These are phyloP conservation scores for Leuctra nigra DNA, from an alignment of 2,888 invertebrate genomes.

Conservation along the genomic window DNA sequence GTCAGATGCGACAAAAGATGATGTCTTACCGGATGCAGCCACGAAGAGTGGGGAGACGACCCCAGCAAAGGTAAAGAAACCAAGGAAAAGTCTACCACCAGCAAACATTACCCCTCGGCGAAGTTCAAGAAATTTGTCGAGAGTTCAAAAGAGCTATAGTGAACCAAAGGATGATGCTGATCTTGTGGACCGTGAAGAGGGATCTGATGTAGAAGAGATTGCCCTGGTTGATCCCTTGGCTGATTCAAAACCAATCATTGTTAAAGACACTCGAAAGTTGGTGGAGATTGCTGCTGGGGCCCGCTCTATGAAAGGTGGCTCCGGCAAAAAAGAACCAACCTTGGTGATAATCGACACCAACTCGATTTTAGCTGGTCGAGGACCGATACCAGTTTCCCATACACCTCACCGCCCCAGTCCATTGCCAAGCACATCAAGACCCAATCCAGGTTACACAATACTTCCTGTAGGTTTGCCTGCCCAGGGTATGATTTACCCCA, in stretches of 20 bases:
- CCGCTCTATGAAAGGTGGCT: conserved; percentile 42
- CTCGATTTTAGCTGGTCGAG: conserved; percentile 58
- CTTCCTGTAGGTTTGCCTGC: conserved; percentile 39
- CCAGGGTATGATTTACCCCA: conserved; percentile 46
- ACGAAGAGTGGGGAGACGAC: conserved; percentile 39
- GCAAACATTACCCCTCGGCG: conserved; percentile 44
- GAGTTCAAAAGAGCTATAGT: conserved; percentile 43
- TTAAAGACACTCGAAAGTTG: conserved; percentile 63
- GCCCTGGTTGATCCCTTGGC: conserved; percentile 52
- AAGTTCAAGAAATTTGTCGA: conserved; percentile 52
- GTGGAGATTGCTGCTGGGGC: conserved; percentile 62
- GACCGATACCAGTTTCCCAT: conserved; percentile 44
- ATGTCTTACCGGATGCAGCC: conserved; percentile 32
- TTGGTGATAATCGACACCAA: conserved; percentile 75
- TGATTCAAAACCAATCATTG: conserved; percentile 49
- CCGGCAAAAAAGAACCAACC: conserved; percentile 64
- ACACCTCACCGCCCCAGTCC: neutral
- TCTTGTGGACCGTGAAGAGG: conserved; percentile 35
- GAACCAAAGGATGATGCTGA: conserved; percentile 39
- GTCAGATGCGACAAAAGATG: conserved; percentile 30
- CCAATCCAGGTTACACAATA: conserved; percentile 28
- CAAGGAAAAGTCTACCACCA: conserved; percentile 28
- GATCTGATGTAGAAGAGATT: conserved; percentile 59
- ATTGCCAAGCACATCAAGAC: conserved; percentile 13
- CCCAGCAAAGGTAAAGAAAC: conserved; percentile 30